phyloP scores from a whole-genome alignment of 64 coral and sea anemone species.

The Stichodactyla mertensii region DNA sequence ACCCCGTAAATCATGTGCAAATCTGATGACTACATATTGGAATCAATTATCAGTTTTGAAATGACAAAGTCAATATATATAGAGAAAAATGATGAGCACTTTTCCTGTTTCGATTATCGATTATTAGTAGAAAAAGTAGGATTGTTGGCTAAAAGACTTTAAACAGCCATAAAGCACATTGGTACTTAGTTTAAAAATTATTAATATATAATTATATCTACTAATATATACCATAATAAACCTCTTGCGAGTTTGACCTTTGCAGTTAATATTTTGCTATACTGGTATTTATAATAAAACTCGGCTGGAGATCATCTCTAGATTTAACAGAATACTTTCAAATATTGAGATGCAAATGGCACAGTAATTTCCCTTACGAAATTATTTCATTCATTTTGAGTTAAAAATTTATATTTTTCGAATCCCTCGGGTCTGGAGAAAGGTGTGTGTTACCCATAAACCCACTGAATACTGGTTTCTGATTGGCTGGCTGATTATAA shows the following conservation, averaged over 20 bases:
- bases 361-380: background rate
- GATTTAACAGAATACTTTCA: background rate
- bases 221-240: background rate
- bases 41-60: background rate
- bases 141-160: background rate
- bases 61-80: background rate
- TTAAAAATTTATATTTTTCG: constrained; percentile 18
- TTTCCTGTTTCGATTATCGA: background rate
- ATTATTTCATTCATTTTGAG: constrained; percentile 4
- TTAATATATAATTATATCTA: background rate
- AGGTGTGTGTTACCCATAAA: constrained; percentile 19
- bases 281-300: background rate
- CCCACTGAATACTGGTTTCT: constrained; percentile 1
- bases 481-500: constrained; percentile 22
- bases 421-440: constrained; percentile 10
- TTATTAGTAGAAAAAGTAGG: background rate
- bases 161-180: no score
- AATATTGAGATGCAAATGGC: background rate
- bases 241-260: background rate
- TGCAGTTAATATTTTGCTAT: background rate
- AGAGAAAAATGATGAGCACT: background rate
- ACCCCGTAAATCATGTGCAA: background rate
- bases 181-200: background rate
- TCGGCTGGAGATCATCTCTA: background rate
- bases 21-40: background rate